Evolutionary conservation across 2,888 invertebrate genomes (phyloP).

Genomic region (Prosapia bicincta): DNA sequence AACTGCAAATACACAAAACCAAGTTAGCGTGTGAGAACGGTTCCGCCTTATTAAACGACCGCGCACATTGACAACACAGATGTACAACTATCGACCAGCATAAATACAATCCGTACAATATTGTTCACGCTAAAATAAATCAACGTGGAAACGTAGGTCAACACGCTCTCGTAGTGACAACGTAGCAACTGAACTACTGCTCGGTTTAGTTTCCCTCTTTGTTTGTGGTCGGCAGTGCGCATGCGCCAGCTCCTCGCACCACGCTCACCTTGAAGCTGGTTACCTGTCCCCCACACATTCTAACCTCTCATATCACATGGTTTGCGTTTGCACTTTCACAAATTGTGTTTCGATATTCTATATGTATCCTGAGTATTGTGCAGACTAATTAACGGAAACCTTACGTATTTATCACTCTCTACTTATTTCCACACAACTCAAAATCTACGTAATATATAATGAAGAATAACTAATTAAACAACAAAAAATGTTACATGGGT

Average conservation of each 20-base stretch:
- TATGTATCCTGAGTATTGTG: background rate
- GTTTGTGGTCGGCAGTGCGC: background rate
- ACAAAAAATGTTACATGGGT: too few relatives aligned
- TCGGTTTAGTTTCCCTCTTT: background rate
- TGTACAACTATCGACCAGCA: too few relatives aligned
- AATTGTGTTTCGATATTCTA: background rate
- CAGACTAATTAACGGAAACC: background rate
- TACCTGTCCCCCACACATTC: constrained; percentile 2
- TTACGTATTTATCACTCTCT: background rate
- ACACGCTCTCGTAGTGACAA: background rate
- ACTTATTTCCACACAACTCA: too few relatives aligned
- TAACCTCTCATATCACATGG: background rate
- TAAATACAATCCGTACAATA: background rate
- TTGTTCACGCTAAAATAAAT: background rate
- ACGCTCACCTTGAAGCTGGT: background rate
- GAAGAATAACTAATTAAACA: too few relatives aligned
- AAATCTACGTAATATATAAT: too few relatives aligned
- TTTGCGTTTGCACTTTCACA: background rate
- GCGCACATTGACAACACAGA: too few relatives aligned
- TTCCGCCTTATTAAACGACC: background rate
- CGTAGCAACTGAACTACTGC: background rate
- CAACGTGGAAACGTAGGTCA: background rate
- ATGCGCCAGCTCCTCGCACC: background rate
- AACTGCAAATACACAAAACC: background rate
- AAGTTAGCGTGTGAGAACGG: background rate